These are phyloP conservation scores for Eurois occulta DNA, from an alignment of 2,888 invertebrate species.

Conservation along the genomic window DNA sequence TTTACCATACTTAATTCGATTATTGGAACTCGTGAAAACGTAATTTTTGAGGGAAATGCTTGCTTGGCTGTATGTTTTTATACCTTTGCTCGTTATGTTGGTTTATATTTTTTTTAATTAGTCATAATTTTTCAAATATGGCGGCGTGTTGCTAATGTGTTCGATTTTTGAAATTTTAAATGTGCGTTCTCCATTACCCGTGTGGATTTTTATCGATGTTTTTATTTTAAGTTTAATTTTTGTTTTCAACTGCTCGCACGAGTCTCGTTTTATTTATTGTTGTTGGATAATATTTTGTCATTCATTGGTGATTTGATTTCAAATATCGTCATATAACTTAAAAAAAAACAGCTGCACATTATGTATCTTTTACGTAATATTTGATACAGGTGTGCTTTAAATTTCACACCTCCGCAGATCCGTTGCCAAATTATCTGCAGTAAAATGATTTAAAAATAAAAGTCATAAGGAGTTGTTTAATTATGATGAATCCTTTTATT, in stretches of 20 bases:
- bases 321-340: slow-evolving; percentile 38
- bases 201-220: slow-evolving; percentile 46
- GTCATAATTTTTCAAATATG: slow-evolving; percentile 53
- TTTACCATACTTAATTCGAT: slow-evolving; percentile 87
- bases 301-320: slow-evolving; percentile 41
- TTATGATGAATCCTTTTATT: neutral
- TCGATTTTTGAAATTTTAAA: slow-evolving; percentile 62
- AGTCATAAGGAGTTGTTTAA: neutral
- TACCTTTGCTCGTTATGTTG: slow-evolving; percentile 51
- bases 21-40: slow-evolving; percentile 77
- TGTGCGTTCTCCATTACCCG: slow-evolving; percentile 58
- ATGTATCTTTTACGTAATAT: slow-evolving; percentile 43
- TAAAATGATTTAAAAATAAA: neutral
- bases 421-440: slow-evolving; percentile 11
- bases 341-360: slow-evolving; percentile 39
- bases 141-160: slow-evolving; percentile 38
- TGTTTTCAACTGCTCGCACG: slow-evolving; percentile 11
- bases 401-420: slow-evolving; percentile 33
- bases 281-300: slow-evolving; percentile 40
- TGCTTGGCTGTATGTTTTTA: slow-evolving; percentile 47
- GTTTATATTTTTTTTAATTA: slow-evolving; percentile 64
- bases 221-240: slow-evolving; percentile 37
- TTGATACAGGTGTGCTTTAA: slow-evolving; percentile 42
- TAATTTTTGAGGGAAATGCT: slow-evolving; percentile 63
- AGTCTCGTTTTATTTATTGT: slow-evolving; percentile 51